Evolutionary conservation across 2,888 invertebrate genomes (phyloP).

Genomic region (Drosophila nigricruria): DNA sequence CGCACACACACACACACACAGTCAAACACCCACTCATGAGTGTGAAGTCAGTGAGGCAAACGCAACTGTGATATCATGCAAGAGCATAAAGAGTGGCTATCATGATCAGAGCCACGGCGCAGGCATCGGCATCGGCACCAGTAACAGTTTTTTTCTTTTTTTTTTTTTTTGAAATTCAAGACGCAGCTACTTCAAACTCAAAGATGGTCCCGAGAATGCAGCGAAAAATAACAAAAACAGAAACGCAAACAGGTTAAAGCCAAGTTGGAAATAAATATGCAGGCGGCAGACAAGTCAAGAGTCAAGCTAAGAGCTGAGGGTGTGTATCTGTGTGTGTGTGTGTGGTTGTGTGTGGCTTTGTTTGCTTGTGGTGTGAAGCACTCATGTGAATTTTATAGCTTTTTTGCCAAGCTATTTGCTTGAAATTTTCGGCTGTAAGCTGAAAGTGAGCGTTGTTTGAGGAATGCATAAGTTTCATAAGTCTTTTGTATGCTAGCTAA

Average conservation of each 20-base stretch:
- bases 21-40: slow-evolving; percentile 6
- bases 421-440: slow-evolving; percentile 43
- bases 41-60: slow-evolving; percentile 39
- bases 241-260: slow-evolving; percentile 67
- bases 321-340: slow-evolving; percentile 23
- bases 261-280: slow-evolving; percentile 56
- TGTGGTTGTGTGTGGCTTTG: slow-evolving; percentile 15
- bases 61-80: slow-evolving; percentile 43
- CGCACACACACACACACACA: slow-evolving; percentile 11
- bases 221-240: slow-evolving; percentile 41
- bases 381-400: slow-evolving; percentile 68
- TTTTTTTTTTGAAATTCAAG: slow-evolving; percentile 58
- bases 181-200: slow-evolving; percentile 39
- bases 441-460: slow-evolving; percentile 52
- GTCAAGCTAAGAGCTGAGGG: slow-evolving; percentile 48
- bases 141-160: slow-evolving; percentile 41
- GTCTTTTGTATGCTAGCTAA: slow-evolving; percentile 39
- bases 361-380: slow-evolving; percentile 55
- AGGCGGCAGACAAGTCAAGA: slow-evolving; percentile 68
- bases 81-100: slow-evolving; percentile 19
- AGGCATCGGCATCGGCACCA: slow-evolving; percentile 15
- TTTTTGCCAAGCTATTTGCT: slow-evolving; percentile 47
- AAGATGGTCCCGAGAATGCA: slow-evolving; percentile 67
- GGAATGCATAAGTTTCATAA: slow-evolving; percentile 48
- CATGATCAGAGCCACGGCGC: slow-evolving; percentile 29